These are phyloP conservation scores for Osmerus mordax DNA, from an alignment of 2,113 vertebrate genomes.

Conservation along the genomic window DNA sequence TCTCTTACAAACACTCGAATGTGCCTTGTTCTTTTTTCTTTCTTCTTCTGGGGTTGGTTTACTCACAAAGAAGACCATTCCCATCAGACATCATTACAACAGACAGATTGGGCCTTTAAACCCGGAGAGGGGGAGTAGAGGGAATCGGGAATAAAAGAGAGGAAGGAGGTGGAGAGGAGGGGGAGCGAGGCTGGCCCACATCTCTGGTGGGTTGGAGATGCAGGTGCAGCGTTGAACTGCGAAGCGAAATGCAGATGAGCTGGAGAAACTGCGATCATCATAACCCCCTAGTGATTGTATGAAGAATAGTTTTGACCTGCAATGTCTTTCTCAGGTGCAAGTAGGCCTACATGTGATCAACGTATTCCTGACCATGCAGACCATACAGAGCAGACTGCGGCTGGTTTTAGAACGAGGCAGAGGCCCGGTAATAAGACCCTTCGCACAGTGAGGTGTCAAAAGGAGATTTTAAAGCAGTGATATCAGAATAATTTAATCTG, in stretches of 20 bases:
- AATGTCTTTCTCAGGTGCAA: background rate
- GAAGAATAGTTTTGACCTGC: background rate
- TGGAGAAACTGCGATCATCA: background rate
- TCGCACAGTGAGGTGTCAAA: background rate
- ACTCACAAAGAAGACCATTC: background rate
- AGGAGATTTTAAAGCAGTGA: background rate
- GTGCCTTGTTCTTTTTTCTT: background rate
- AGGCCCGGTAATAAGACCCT: background rate
- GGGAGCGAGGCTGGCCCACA: background rate
- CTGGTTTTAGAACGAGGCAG: background rate
- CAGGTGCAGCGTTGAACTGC: background rate
- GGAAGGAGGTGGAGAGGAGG: background rate
- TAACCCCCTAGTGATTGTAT: background rate
- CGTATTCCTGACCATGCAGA: too few species aligned
- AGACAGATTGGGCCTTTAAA: background rate
- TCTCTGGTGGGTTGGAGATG: background rate
- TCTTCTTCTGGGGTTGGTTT: background rate
- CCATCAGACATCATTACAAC: background rate
- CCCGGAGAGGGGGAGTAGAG: background rate
- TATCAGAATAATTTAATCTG: conserved; percentile 52
- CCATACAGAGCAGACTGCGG: too few species aligned
- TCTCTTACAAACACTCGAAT: too few species aligned
- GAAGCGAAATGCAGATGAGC: background rate
- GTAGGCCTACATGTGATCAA: background rate
- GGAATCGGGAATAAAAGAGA: background rate